Conservation (phyloP, 2,888 invertebrate genomes). For the Prenolepis imparis region DNA sequence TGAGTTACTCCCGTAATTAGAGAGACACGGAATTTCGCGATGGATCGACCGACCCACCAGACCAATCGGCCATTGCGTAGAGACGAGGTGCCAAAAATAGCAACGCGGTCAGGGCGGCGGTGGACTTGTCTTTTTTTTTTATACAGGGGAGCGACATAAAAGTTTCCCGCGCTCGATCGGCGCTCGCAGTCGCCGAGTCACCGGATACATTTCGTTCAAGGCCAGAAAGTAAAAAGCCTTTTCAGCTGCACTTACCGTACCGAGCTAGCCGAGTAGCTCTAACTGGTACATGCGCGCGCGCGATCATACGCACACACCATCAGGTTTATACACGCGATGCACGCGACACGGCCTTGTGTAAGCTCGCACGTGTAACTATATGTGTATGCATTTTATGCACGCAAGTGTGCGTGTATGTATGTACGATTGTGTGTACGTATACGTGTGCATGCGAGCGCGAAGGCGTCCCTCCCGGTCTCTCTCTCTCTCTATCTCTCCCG, state of each 20-base stretch:
- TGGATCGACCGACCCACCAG: conserved; percentile 1
- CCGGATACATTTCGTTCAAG: conserved; percentile 86
- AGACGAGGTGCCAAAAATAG: conserved; percentile 63
- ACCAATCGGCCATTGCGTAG: conserved; percentile 21
- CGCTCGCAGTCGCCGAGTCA: conserved; percentile 76
- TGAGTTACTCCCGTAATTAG: conserved; percentile 43
- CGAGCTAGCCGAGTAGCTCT: conserved; percentile 71
- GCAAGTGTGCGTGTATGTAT: background rate
- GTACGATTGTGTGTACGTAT: conserved; percentile 54
- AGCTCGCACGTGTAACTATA: background rate
- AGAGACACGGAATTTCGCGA: conserved; percentile 47
- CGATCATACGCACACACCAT: conserved; percentile 64
- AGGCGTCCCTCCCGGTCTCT: conserved; percentile 62
- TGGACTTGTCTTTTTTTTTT: conserved; percentile 56
- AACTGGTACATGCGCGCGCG: conserved; percentile 74
- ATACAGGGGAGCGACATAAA: conserved; percentile 59
- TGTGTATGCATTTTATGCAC: conserved; percentile 44
- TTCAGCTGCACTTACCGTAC: conserved; percentile 82
- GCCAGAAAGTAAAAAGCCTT: conserved; percentile 85
- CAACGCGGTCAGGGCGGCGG: conserved; percentile 54
- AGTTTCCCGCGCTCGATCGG: conserved; percentile 59
- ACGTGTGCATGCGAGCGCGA: conserved; percentile 71
- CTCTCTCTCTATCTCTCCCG: conserved; percentile 61
- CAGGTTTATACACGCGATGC: conserved; percentile 78
- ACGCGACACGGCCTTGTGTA: conserved; percentile 66